Conservation (phyloP, 2,113 vertebrate genomes). For the Rynchops niger region DNA sequence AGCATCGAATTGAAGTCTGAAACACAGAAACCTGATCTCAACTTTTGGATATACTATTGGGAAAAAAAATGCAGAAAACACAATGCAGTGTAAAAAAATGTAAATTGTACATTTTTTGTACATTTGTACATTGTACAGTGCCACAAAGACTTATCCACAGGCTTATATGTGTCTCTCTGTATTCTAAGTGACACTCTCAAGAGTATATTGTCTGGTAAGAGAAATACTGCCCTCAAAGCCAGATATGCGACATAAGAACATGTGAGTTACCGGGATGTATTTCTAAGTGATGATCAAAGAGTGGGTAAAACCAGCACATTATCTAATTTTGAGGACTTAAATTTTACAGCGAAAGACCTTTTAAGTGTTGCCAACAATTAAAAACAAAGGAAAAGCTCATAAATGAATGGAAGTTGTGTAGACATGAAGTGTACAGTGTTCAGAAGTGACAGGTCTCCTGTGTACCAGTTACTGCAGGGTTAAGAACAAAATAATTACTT, state of each 20-base stretch:
- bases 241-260: background rate
- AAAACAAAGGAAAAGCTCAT: constrained; percentile 3
- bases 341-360: background rate
- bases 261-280: background rate
- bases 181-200: background rate
- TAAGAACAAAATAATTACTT: background rate
- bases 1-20: background rate
- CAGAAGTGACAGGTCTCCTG: background rate
- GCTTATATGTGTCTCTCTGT: background rate
- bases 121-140: no score
- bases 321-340: background rate
- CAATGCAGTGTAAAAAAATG: background rate
- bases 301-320: background rate
- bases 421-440: background rate
- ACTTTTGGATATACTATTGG: background rate
- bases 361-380: background rate
- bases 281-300: background rate
- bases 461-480: background rate
- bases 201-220: background rate
- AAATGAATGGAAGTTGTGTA: background rate
- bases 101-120: background rate
- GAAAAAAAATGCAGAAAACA: background rate
- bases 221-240: background rate
- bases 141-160: background rate
- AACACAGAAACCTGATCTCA: background rate